Conservation (phyloP, 2,113 vertebrate genomes). For the Lophura nycthemera region DNA sequence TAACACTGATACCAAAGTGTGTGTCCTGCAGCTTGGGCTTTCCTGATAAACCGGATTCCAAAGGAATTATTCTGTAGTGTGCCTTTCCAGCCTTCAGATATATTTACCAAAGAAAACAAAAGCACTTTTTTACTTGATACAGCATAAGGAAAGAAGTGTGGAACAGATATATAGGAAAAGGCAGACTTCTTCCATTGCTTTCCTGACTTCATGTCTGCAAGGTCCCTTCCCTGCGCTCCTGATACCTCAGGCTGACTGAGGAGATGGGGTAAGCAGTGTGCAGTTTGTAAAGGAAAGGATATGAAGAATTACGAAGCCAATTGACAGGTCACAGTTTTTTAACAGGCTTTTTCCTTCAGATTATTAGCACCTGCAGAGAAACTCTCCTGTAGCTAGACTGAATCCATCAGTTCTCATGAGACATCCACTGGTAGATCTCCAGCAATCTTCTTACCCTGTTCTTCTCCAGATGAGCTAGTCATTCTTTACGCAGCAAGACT, state of each 20-base stretch:
- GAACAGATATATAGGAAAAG: not conserved
- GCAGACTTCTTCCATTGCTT: not conserved
- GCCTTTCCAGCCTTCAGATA: not conserved
- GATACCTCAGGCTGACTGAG: not conserved
- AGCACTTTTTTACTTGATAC: accelerated
- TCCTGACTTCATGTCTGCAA: not conserved
- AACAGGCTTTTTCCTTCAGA: not conserved
- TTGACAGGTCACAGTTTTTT: not conserved
- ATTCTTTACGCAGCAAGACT: not conserved
- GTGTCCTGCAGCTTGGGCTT: not conserved
- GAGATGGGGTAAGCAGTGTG: not conserved
- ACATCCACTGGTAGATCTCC: not conserved
- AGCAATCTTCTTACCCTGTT: not conserved
- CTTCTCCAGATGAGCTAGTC: not conserved
- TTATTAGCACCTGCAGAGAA: not conserved
- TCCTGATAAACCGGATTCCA: not conserved
- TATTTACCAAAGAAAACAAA: not conserved
- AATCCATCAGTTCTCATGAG: not conserved
- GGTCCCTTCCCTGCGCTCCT: not conserved
- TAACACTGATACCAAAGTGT: not conserved
- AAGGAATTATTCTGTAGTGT: not conserved
- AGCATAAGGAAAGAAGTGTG: not conserved
- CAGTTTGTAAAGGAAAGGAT: not conserved
- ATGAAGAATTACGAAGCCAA: not conserved
- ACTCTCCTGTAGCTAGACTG: not conserved